Evolutionary conservation across 2,113 vertebrate species (phyloP).

Genomic region (Prunella himalayana): DNA sequence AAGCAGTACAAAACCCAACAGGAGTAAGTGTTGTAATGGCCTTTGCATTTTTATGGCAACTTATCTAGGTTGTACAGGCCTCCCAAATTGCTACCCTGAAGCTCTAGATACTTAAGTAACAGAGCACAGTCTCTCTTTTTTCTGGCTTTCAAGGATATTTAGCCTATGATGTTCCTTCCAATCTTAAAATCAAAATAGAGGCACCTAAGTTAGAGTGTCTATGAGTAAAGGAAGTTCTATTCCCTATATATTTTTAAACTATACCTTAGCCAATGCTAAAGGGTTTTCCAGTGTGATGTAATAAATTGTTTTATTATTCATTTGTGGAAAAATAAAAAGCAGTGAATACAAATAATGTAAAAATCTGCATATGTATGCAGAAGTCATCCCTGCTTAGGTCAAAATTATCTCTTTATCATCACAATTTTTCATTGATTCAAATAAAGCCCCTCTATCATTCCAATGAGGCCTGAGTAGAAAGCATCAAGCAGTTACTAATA

Average conservation of each 20-base stretch:
- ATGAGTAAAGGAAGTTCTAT: not conserved
- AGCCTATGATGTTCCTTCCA: not conserved
- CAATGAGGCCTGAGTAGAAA: not conserved
- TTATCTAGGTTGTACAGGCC: too few species aligned
- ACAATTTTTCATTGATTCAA: not conserved
- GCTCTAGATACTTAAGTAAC: not conserved
- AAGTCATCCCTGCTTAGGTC: not conserved
- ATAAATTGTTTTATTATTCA: not conserved
- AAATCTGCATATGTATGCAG: not conserved
- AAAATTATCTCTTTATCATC: not conserved
- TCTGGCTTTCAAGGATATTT: not conserved
- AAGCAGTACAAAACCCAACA: fast-evolving
- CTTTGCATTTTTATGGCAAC: not conserved
- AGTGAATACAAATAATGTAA: not conserved
- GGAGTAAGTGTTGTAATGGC: not conserved
- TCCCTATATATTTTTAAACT: not conserved
- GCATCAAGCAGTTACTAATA: not conserved
- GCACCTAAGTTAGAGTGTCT: not conserved
- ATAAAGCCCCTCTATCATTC: not conserved
- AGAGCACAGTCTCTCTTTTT: not conserved
- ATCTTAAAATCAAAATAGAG: not conserved
- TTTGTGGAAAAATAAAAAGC: not conserved
- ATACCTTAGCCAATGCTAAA: not conserved
- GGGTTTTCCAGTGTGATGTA: not conserved
- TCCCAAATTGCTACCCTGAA: not conserved